Evolutionary conservation across 2,888 invertebrate genomes (phyloP), one percentile per base, ranked within the genome.

Genomic region (Apamea anceps): DNA sequence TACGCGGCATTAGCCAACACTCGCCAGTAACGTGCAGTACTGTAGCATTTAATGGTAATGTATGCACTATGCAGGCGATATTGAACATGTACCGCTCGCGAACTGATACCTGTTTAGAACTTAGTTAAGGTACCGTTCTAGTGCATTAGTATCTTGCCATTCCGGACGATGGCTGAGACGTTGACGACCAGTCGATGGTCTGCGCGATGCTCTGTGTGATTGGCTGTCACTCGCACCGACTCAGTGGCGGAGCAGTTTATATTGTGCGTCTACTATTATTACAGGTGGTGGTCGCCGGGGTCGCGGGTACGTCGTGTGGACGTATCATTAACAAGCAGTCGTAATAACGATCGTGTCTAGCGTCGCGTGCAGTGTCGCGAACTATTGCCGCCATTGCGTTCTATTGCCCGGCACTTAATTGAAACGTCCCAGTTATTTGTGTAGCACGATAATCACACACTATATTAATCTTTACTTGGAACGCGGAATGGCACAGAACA

Each of bases 401-500:
- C 25, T 37, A 63, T 57, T 21, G 57, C 57, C 15, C 54, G 32
- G 37, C 70, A 70, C 48, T 48, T 70, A 48, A 75, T 75, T 68
- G 68, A 70, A 82, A 82, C 76, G 76, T 63, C 37, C 76, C 15
- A 63, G 48, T 70, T 82, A 81, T 75, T 81, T 57, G 48, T 75
- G 57, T 48, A 51, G 51, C 25, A 70, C 25, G 37, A 82, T 76
- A 82, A 81, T 65, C 28, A 63, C 48, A 70, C n/a, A 63, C 37
- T 63, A 25, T 42, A 42, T 28, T 42, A 25, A 68, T 63, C 7
- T 37, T 63, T 62, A 82, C 70, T 63, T 37, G 54, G 62, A 66
- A 62, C 37, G 12, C 18, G 45, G 21, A 42, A 62, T 42, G 37
- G 25, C 45, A 32, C 25, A 48, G 28, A 48, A 54, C 12, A 80